Base-by-base conservation (phyloP, 1,140 invertebrate species). In the Latrodectus geometricus region DNA sequence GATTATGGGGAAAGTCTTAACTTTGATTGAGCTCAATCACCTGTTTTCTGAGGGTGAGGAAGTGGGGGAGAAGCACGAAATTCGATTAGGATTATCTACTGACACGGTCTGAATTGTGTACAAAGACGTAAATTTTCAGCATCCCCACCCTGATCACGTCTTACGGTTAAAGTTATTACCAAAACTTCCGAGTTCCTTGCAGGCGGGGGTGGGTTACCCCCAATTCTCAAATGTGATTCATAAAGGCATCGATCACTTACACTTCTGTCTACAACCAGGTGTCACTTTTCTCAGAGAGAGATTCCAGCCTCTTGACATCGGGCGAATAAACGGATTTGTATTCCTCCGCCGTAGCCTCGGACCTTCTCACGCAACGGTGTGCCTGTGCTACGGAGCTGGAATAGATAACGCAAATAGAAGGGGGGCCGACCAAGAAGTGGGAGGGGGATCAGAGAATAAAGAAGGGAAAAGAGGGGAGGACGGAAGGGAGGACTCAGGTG, bases 221-320 rank as follows among this genome's bases (percentile, higher is more conserved):
- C 70, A 56, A 48, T 56, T 21, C 68, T n/a, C 68, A 11, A 69
- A n/a, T 69, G 69, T 83, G 80, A 83, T 83, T 83, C 70, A 83
- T 83, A 83, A 83, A 83, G 70, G 70, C 80, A 83, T 83, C 80
- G 80, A 83, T 83, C 80, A 83, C 72, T 74, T 74, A 83, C 80
- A 83, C 69, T 68, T 72, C 70, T 50, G 77, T 56, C 80, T 35
- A 35, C 54, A 52, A 21, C 80, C 80, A 83, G 80, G 70, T 83
- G 80, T 83, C 80, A 65, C 70, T 83, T 61, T 65, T 83, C 80
- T 52, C 80, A 74, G 54, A 83, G 70, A 83, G 80, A 74, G 54
- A 54, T 17, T 61, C 79, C 68, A 77, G 50, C 68, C 80, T 83
- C 80, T 83, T 74, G 80, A 83, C 80, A 66, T 74, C 48, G 54